Evolutionary conservation across 2,888 invertebrate species (phyloP).

Genomic region (Tineola bisselliella): DNA sequence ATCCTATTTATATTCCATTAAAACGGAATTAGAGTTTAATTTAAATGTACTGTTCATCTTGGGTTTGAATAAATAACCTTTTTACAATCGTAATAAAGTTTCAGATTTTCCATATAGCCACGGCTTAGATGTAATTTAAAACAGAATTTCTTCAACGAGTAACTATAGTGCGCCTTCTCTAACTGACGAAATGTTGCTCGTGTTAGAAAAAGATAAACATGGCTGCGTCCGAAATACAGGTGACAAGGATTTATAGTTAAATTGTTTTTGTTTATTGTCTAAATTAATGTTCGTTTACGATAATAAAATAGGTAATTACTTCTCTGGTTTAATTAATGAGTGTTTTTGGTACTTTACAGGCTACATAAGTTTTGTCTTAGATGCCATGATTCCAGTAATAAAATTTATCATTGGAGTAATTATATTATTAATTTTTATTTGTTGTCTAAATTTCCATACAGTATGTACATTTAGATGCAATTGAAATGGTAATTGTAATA

Average conservation of each 20-base stretch:
- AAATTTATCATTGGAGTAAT: too few species aligned
- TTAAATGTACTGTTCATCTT: not conserved
- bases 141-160: not conserved
- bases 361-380: not conserved
- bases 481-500: too few species aligned
- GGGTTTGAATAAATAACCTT: not conserved
- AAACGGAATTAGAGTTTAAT: not conserved
- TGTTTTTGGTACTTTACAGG: not conserved
- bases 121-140: not conserved
- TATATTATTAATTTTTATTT: too few species aligned
- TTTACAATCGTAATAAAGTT: not conserved
- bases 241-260: slow-evolving; percentile 1
- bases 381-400: not conserved
- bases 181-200: not conserved
- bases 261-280: slow-evolving; percentile 8
- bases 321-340: not conserved
- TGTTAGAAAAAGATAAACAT: not conserved
- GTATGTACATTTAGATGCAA: too few species aligned
- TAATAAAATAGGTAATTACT: slow-evolving; percentile 4
- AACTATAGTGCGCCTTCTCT: not conserved
- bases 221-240: not conserved
- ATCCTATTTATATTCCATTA: not conserved
- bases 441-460: too few species aligned
- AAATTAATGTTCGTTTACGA: not conserved
- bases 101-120: not conserved